Evolutionary conservation across 2,113 vertebrate species (phyloP).

Genomic region (Istiophorus platypterus): DNA sequence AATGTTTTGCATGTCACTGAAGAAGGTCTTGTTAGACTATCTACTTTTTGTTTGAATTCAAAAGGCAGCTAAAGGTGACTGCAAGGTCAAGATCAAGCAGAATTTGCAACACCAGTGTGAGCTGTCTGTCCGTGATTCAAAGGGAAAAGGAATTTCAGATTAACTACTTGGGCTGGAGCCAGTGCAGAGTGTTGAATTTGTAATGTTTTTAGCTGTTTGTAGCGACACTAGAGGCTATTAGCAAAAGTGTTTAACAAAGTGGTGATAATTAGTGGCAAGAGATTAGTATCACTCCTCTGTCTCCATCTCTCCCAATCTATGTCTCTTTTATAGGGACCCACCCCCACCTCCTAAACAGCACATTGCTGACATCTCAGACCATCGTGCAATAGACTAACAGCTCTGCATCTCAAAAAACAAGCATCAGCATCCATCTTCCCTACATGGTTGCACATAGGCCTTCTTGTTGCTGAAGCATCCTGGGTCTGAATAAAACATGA

Average conservation of each 20-base stretch:
- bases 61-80: conserved; percentile 38
- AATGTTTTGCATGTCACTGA: neutral
- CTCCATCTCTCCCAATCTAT: neutral
- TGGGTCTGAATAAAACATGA: conserved; percentile 79
- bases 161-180: conserved; percentile 31
- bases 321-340: neutral
- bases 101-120: conserved; percentile 17
- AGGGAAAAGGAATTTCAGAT: conserved; percentile 42
- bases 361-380: conserved; percentile 26
- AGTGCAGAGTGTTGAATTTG: conserved; percentile 42
- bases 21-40: conserved; percentile 4
- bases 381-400: conserved; percentile 17
- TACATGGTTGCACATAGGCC: conserved; percentile 53
- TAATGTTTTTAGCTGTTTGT: conserved; percentile 54
- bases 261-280: conserved; percentile 52
- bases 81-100: conserved; percentile 47
- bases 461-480: conserved; percentile 57
- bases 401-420: conserved; percentile 23
- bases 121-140: conserved; percentile 21
- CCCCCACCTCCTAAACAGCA: neutral
- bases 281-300: conserved; percentile 37
- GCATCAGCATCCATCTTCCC: conserved; percentile 45
- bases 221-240: conserved; percentile 44
- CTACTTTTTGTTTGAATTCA: conserved; percentile 4
- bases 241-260: conserved; percentile 57